Evolutionary conservation across 2,797 vertebrate species (phyloP).

Genomic region (Alcedo atthis): DNA sequence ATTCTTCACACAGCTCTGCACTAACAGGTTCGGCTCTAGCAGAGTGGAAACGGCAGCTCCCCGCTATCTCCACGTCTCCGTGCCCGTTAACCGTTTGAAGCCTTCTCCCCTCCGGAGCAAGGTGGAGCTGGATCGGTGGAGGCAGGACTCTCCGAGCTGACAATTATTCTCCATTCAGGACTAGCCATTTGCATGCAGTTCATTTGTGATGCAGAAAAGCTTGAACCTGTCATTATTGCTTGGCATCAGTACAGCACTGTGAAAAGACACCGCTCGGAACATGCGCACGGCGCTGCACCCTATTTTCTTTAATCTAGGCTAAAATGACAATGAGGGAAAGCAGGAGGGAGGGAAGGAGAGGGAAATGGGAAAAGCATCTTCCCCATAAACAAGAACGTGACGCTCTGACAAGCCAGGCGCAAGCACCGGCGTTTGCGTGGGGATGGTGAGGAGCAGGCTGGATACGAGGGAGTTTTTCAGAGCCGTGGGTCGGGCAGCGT

Average conservation of each 20-base stretch:
- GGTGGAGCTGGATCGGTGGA: neutral
- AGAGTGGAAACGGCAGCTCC: conserved; percentile 71
- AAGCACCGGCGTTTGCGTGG: neutral
- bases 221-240: conserved; percentile 80
- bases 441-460: neutral
- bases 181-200: conserved; percentile 80
- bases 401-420: neutral
- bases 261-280: conserved; percentile 51
- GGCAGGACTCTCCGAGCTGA: conserved; percentile 53
- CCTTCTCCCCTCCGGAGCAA: neutral
- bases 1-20: conserved; percentile 73
- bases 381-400: neutral
- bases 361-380: neutral
- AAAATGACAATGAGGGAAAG: conserved; percentile 58
- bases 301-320: conserved; percentile 59
- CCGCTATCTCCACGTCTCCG: neutral
- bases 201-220: conserved; percentile 77
- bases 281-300: conserved; percentile 57
- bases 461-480: neutral
- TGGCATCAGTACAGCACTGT: conserved; percentile 73
- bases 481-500: accelerated
- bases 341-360: neutral
- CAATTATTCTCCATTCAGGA: conserved; percentile 75
- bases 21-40: conserved; percentile 65
- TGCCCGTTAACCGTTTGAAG: conserved; percentile 52